These are phyloP conservation scores for Orthosia cruda DNA, from an alignment of 2,888 invertebrate genomes.

Conservation along the genomic window DNA sequence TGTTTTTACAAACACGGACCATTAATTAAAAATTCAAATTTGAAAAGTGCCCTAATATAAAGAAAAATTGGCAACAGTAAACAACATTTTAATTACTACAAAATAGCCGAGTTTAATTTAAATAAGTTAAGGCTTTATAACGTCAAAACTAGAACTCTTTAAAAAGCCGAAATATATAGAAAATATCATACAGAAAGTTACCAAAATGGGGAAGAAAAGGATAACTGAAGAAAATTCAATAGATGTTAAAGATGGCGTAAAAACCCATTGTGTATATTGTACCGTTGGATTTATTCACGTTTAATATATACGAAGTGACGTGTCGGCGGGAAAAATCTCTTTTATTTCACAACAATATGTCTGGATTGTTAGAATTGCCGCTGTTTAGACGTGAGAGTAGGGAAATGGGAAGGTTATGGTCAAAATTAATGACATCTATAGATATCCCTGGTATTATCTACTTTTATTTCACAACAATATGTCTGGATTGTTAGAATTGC, in stretches of 20 bases:
- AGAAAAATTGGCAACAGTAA: neutral
- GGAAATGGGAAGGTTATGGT: neutral
- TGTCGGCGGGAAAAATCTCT: constrained; percentile 7
- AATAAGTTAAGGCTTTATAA: constrained; percentile 18
- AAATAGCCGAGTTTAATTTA: neutral
- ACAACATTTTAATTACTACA: constrained; percentile 5
- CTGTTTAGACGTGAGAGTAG: constrained; percentile 3
- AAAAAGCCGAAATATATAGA: constrained; percentile 2
- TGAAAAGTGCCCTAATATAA: neutral
- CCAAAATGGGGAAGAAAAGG: constrained; percentile 36
- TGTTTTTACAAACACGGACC: neutral
- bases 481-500: constrained; percentile 35
- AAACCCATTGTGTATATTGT: constrained; percentile 50
- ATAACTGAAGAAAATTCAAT: constrained; percentile 49
- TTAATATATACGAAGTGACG: constrained; percentile 45
- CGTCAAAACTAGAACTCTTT: constrained; percentile 27
- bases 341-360: constrained; percentile 39
- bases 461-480: constrained; percentile 40
- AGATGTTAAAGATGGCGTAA: constrained; percentile 45
- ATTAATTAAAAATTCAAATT: neutral
- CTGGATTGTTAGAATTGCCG: constrained; percentile 35
- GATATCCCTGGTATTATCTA: too few relatives aligned
- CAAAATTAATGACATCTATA: too few relatives aligned
- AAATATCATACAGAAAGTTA: constrained; percentile 25
- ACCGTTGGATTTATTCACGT: constrained; percentile 49